phyloP scores from a whole-genome alignment of 2,888 invertebrate genomes.

The Papilio gigon region DNA sequence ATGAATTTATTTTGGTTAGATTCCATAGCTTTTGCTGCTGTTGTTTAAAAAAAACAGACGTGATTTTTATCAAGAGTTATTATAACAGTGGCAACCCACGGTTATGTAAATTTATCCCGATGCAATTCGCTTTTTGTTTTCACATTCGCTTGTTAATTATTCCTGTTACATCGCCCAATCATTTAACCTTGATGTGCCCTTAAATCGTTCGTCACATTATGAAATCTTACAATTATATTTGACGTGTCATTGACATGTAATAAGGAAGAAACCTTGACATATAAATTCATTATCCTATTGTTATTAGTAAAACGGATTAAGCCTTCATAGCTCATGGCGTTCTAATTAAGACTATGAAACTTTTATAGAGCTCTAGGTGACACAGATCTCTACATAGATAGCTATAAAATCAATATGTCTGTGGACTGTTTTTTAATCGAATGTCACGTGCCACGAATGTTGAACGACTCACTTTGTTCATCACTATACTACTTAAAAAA shows the following conservation, averaged over 20 bases:
- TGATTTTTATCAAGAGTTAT: not conserved
- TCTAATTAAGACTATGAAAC: slow-evolving; percentile 11
- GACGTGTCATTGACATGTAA: slow-evolving; percentile 4
- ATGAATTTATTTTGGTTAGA: too few species aligned
- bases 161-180: not conserved
- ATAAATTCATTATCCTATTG: slow-evolving; percentile 17
- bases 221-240: not conserved
- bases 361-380: slow-evolving; percentile 24
- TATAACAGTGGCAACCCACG: too few species aligned
- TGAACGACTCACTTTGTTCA: too few species aligned
- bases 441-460: not conserved
- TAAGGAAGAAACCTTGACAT: slow-evolving; percentile 34
- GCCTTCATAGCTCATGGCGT: slow-evolving; percentile 27
- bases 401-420: slow-evolving; percentile 20
- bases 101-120: too few species aligned
- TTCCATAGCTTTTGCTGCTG: too few species aligned
- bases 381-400: slow-evolving; percentile 35
- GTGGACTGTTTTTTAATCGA: not conserved
- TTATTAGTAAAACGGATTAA: slow-evolving; percentile 7
- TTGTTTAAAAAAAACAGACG: too few species aligned
- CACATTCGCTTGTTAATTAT: not conserved
- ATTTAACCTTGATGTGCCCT: not conserved
- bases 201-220: not conserved
- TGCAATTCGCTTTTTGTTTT: not conserved
- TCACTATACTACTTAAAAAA: too few species aligned